Percentiles rank a stretch among this genome's conserved stretches.
Conservation (phyloP, 2,888 invertebrate species). For the Sphaerophoria rueppellii region DNA sequence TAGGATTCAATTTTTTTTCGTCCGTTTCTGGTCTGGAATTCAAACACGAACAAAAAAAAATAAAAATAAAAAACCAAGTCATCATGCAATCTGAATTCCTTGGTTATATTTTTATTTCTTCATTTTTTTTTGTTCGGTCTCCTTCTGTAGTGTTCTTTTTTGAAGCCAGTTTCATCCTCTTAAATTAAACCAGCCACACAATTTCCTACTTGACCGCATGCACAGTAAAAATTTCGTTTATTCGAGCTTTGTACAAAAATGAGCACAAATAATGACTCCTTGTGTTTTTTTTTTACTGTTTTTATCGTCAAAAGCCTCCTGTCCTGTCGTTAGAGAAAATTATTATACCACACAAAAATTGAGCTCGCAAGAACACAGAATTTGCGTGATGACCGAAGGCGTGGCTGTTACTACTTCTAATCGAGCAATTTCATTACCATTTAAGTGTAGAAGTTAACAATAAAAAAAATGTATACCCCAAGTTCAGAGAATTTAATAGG, state of each 20-base stretch:
- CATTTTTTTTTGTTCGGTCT: background rate
- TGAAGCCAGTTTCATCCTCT: constrained; percentile 58
- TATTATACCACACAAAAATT: constrained; percentile 67
- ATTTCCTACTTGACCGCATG: constrained; percentile 47
- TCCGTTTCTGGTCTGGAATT: constrained; percentile 21
- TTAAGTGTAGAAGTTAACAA: constrained; percentile 63
- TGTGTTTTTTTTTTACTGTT: too few species aligned
- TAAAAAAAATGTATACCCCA: constrained; percentile 54
- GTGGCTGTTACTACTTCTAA: constrained; percentile 74
- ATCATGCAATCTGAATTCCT: constrained; percentile 69
- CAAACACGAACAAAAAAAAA: constrained; percentile 54
- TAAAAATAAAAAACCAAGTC: constrained; percentile 55
- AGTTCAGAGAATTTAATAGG: constrained; percentile 34
- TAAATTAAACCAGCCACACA: constrained; percentile 44
- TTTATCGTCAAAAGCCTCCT: constrained; percentile 35
- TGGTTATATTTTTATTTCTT: background rate
- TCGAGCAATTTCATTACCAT: constrained; percentile 74
- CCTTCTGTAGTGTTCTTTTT: too few species aligned
- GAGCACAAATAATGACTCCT: constrained; percentile 58
- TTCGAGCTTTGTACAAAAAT: constrained; percentile 37
- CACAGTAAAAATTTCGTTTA: background rate
- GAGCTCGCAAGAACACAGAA: constrained; percentile 62
- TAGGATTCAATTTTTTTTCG: constrained; percentile 63
- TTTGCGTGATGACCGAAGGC: constrained; percentile 75
- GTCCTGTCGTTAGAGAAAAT: constrained; percentile 68